These are phyloP conservation scores for Drosophila rhopaloa DNA, from an alignment of 1,140 invertebrate genomes.

Conservation along the genomic window DNA sequence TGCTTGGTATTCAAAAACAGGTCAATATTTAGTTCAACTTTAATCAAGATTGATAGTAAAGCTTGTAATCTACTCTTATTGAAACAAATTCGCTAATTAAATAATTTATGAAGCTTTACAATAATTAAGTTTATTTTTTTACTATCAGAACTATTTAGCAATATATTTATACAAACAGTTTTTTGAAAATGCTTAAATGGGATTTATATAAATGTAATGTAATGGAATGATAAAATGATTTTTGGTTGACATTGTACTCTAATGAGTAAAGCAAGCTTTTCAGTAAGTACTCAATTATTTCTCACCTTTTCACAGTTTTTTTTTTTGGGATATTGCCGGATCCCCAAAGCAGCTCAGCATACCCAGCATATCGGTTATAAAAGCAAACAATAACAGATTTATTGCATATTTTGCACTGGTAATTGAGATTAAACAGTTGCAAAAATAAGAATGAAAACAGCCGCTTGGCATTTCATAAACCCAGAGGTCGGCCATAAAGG, in stretches of 20 bases:
- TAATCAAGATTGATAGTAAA: too few species aligned
- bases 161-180: too few species aligned
- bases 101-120: too few species aligned
- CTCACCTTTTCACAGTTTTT: background rate
- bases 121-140: too few species aligned
- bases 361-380: slow-evolving; percentile 34
- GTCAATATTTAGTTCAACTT: too few species aligned
- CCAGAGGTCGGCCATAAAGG: slow-evolving; percentile 53
- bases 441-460: slow-evolving; percentile 65
- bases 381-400: slow-evolving; percentile 80
- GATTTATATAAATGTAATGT: too few species aligned
- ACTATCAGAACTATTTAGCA: too few species aligned
- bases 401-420: slow-evolving; percentile 78
- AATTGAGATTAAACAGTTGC: slow-evolving; percentile 81
- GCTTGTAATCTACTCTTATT: too few species aligned
- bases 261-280: background rate
- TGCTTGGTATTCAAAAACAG: too few species aligned
- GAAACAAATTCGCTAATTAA: too few species aligned
- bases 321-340: background rate
- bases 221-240: background rate
- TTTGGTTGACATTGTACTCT: background rate
- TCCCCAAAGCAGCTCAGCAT: background rate
- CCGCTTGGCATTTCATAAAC: slow-evolving; percentile 70
- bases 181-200: too few species aligned
- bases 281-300: background rate